Conservation (phyloP, 1,140 invertebrate genomes). For the Neodiprion pinetum region DNA sequence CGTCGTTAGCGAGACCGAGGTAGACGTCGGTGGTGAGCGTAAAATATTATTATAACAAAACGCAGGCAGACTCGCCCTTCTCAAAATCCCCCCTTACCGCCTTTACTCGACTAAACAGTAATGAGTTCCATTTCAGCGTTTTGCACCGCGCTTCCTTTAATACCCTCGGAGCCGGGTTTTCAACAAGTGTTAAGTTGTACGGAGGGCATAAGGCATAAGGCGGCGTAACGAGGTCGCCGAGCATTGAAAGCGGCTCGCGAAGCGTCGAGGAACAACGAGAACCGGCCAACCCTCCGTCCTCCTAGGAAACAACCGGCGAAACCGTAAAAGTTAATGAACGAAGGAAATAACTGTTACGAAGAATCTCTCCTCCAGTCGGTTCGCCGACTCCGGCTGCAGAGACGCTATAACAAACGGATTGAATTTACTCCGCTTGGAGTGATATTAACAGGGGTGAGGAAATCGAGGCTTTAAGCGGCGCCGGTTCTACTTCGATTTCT, state of each 20-base stretch:
- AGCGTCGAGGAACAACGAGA: too few species aligned
- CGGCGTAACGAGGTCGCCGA: constrained; percentile 59
- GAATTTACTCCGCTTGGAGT: constrained; percentile 38
- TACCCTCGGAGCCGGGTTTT: too few species aligned
- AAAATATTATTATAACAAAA: constrained; percentile 48
- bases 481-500: too few species aligned
- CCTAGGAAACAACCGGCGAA: constrained; percentile 23
- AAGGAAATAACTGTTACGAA: constrained; percentile 49
- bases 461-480: too few species aligned
- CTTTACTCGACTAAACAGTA: constrained; percentile 44
- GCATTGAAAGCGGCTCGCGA: constrained; percentile 52
- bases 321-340: constrained; percentile 58
- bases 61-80: constrained; percentile 47
- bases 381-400: neutral
- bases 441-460: constrained; percentile 29
- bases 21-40: constrained; percentile 36
- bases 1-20: constrained; percentile 45
- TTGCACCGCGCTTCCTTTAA: too few species aligned
- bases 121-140: constrained; percentile 48
- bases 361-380: neutral
- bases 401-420: constrained; percentile 29
- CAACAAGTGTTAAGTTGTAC: too few species aligned
- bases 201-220: too few species aligned
- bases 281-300: too few species aligned
- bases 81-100: neutral